Evolutionary conservation across 2,113 vertebrate genomes (phyloP).

Genomic region (Chelonoidis abingdonii): DNA sequence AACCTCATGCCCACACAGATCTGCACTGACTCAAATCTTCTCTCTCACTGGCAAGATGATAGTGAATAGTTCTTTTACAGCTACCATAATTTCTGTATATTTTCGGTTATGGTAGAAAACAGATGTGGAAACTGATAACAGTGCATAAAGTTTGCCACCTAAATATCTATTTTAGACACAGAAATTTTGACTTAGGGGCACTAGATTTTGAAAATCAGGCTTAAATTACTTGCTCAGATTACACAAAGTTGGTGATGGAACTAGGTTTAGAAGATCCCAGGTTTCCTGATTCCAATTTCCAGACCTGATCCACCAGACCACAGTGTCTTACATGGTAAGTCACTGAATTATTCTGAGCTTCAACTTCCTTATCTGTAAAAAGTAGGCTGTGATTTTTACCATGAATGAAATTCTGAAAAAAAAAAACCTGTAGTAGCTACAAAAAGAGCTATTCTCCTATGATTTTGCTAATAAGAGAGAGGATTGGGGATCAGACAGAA

Average conservation of each 20-base stretch:
- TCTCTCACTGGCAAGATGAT: neutral
- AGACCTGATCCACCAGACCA: constrained; percentile 26
- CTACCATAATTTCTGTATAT: neutral
- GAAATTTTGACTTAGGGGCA: neutral
- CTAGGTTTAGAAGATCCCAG: neutral
- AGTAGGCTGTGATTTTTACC: neutral
- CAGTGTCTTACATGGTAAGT: neutral
- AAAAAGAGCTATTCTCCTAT: neutral
- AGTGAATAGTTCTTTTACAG: neutral
- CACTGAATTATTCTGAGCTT: neutral
- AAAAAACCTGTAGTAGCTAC: neutral
- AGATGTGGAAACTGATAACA: neutral
- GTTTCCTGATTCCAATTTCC: neutral
- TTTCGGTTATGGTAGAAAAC: neutral
- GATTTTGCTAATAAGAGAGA: neutral
- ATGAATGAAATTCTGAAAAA: constrained; percentile 13
- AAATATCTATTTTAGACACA: constrained; percentile 20
- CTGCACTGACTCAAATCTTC: neutral
- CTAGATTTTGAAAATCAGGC: constrained; percentile 17
- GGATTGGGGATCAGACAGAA: neutral
- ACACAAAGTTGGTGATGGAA: constrained; percentile 26
- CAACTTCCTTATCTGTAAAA: neutral
- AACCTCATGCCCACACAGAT: neutral
- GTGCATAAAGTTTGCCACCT: neutral
- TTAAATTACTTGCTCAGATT: neutral